Evolutionary conservation across 1,140 invertebrate genomes (phyloP), one percentile per base, ranked within the genome.

Genomic region (Eumaeus atala): DNA sequence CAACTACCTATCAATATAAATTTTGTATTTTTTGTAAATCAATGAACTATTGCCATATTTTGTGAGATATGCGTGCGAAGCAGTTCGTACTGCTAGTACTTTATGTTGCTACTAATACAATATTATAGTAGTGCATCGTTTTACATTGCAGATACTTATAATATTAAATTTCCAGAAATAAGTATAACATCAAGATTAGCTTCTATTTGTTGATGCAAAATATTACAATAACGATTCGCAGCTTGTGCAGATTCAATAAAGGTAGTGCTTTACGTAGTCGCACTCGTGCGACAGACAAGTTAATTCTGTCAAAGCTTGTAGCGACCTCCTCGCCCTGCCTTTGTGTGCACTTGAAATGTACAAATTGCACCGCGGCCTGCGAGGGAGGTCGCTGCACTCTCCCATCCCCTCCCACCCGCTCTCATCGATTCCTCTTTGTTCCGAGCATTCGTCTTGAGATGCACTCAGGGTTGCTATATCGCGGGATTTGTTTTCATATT

Each of bases 271-370:
- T 62, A 60, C 62, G 59, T 56, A 61, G 59, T 70, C 58, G 53
- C 58, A 36, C 59, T 71, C 61, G 70, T 74, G 71, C 66, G 66
- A 74, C 72, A 71, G 79, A 83, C 79, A 82, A 86, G 81, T 86
- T 84, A 86, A 86, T 86, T 82, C 77, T 84, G 83, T 86, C 79
- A 84, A 84, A 83, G 80, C 79, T 76, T 66, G 70, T 68, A 71
- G 74, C 74, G 77, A 84, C 72, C 77, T 79, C 74, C 72, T 78
- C 80, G 76, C 71, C 62, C 79, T 70, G 80, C 73, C 77, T 86
- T 86, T 86, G 80, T 83, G 74, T 81, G 80, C 76, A 83, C 76
- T 86, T 84, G 83, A 86, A 84, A 86, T 83, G 80, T 82, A 86
- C 83, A 86, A 86, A 84, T 86, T 86, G 79, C 83, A 83, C 71